phyloP scores from a whole-genome alignment of 2,797 vertebrate genomes.

The Anas georgica region DNA sequence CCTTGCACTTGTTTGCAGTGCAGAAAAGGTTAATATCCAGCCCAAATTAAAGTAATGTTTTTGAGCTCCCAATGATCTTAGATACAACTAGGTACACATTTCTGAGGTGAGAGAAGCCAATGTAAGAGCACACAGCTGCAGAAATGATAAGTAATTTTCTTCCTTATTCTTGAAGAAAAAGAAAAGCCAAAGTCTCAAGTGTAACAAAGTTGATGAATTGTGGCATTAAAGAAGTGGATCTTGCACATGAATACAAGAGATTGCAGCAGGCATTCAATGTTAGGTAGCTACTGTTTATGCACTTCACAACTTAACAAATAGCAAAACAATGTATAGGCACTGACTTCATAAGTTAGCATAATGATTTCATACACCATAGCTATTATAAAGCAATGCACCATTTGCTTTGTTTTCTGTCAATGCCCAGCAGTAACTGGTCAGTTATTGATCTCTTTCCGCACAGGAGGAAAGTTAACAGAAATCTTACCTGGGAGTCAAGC shows the following conservation, averaged over 20 bases:
- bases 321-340: neutral
- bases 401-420: neutral
- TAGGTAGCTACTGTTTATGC: neutral
- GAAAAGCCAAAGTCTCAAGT: neutral
- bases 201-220: constrained; percentile 30
- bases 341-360: neutral
- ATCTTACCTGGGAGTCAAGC: neutral
- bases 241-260: neutral
- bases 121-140: neutral
- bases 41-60: neutral
- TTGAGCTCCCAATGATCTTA: neutral
- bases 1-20: neutral
- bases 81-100: neutral
- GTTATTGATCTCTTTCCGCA: neutral
- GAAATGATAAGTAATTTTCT: neutral
- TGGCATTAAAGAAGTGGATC: neutral
- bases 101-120: neutral
- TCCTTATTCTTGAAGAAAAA: neutral
- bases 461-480: neutral
- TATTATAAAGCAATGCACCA: neutral
- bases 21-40: neutral
- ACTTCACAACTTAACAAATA: neutral
- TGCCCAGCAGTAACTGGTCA: neutral
- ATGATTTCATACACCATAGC: neutral
- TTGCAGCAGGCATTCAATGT: neutral